These are phyloP conservation scores for Odontothrips loti DNA, from an alignment of 2,888 invertebrate species.

Conservation along the genomic window DNA sequence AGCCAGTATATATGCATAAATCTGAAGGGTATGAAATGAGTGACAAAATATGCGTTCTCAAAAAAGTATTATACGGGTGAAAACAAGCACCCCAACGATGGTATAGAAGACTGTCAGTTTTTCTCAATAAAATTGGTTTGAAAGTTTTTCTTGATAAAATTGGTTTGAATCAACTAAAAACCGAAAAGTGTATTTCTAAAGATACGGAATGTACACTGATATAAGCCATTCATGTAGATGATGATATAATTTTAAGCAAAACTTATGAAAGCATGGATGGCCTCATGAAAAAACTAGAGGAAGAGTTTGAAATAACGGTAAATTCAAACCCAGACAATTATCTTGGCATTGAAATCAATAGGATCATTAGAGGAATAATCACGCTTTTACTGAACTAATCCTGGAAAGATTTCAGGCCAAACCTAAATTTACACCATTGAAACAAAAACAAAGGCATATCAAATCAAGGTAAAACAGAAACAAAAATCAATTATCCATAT, in stretches of 20 bases:
- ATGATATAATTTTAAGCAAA: slow-evolving; percentile 32
- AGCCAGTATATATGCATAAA: slow-evolving; percentile 34
- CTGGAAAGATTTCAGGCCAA: slow-evolving; percentile 30
- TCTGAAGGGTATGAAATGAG: slow-evolving; percentile 33
- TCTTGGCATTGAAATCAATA: slow-evolving; percentile 18
- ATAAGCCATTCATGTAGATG: slow-evolving; percentile 36
- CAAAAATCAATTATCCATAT: too few relatives aligned
- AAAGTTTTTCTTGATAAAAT: too few relatives aligned
- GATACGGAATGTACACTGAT: slow-evolving; percentile 30
- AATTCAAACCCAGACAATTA: not conserved
- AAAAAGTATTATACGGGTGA: slow-evolving; percentile 35
- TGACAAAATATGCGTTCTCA: slow-evolving; percentile 32
- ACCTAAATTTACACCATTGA: slow-evolving; percentile 35
- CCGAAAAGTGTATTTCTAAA: slow-evolving; percentile 34
- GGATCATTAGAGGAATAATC: slow-evolving; percentile 34
- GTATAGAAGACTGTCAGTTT: slow-evolving; percentile 34
- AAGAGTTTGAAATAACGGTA: slow-evolving; percentile 4
- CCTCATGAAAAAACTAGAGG: not conserved
- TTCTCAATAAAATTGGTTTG: slow-evolving; percentile 30
- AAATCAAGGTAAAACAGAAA: too few relatives aligned
- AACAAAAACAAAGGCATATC: too few relatives aligned
- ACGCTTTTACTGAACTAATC: slow-evolving; percentile 33
- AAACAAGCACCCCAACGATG: slow-evolving; percentile 35
- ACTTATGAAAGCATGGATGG: not conserved
- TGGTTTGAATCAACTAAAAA: slow-evolving; percentile 33